phyloP scores from a whole-genome alignment of 2,113 vertebrate species.

The Corydoras sp. region DNA sequence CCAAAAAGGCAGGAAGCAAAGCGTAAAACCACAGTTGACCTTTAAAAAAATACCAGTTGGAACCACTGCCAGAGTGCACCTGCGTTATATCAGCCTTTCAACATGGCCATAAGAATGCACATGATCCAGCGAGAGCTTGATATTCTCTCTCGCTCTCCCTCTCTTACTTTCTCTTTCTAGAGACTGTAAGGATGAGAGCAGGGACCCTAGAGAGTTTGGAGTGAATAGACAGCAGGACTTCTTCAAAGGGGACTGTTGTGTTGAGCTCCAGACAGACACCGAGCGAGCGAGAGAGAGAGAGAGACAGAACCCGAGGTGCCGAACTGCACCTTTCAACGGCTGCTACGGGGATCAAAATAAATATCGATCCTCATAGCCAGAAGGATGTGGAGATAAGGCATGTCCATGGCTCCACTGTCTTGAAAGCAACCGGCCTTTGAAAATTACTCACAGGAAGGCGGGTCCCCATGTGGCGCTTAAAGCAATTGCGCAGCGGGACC shows the following conservation, averaged over 20 bases:
- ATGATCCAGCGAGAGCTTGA: constrained; percentile 18
- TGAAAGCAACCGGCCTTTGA: neutral
- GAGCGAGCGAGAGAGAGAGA: neutral
- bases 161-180: constrained; percentile 9
- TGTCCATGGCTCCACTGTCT: neutral
- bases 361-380: constrained; percentile 14
- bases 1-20: neutral
- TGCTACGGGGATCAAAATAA: constrained; percentile 35
- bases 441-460: neutral
- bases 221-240: constrained; percentile 22
- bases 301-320: constrained; percentile 37
- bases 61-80: constrained; percentile 1
- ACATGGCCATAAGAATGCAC: constrained; percentile 8
- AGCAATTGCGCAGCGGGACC: neutral
- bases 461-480: constrained; percentile 2
- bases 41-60: constrained; percentile 21
- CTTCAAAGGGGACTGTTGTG: constrained; percentile 22
- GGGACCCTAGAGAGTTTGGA: constrained; percentile 18
- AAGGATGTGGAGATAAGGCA: constrained; percentile 10
- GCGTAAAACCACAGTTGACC: constrained; percentile 16
- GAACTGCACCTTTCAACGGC: constrained; percentile 35
- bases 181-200: constrained; percentile 24
- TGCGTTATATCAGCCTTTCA: constrained; percentile 29
- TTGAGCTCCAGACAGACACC: constrained; percentile 3
- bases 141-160: neutral